Base-by-base conservation (phyloP, 1,140 invertebrate species). In the Nephotettix cincticeps region DNA sequence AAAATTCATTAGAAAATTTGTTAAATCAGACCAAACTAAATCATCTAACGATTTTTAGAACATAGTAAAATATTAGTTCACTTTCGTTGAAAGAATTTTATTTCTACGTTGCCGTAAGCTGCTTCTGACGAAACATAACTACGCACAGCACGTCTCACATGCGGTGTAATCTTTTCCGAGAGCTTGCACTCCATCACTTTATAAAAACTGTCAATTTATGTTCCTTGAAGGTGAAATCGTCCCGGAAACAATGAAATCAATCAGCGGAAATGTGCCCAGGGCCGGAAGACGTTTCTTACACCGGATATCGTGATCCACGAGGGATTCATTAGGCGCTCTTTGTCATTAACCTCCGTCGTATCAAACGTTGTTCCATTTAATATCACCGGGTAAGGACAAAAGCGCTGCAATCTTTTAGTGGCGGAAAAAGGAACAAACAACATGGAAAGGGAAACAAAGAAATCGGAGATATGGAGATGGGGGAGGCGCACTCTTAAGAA, bases 391-490 rank as follows among this genome's bases (percentile, higher is more conserved):
- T 51, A 17, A 51, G 47, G n/a, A 51, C 47, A 51, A 51, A 51
- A 21, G 47, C 47, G 47, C 47, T 51, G 47, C 47, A 51, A 51
- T 51, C 47, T 51, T 51, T 51, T 51, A 51, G 47, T 51, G 47
- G 47, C 47, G 47, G 47, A 51, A 51, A 51, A 51, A 51, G 47
- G 47, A 51, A 51, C 47, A 51, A 51, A 51, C 47, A 51, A n/a
- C 47, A 51, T 51, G 47, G 47, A 51, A 51, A 51, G 47, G 47
- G 47, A 51, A 51, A 51, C 47, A 51, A 51, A 51, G 47, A 51
- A 17, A 51, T 17, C 21, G 47, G 4, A 21, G 47, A 21, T 19
- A 19, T 19, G 14, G 47, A 21, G 21, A 21, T 19, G 14, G 47
- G 47, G 21, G 47, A 19, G 47, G 47, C 21, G 47, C 47, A 51